Percentiles rank a stretch among this genome's conserved stretches.
Evolutionary conservation across 2,888 invertebrate genomes (phyloP).

Genomic region (Drosophila nr. perissopoda): DNA sequence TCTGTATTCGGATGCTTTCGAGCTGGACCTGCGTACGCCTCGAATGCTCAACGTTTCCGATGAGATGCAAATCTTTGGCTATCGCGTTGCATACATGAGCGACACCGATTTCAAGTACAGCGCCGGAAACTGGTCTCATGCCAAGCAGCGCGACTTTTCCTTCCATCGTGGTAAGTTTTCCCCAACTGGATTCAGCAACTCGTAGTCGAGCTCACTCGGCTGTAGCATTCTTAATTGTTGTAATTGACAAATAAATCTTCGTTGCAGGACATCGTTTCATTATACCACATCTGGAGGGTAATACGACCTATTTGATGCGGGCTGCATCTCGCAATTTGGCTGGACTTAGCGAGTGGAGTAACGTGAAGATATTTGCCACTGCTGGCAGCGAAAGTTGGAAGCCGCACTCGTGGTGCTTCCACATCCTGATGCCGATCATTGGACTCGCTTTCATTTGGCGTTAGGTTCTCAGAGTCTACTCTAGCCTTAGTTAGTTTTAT

Average conservation of each 20-base stretch:
- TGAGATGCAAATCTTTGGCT: slow-evolving; percentile 84
- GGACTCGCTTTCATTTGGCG: slow-evolving; percentile 48
- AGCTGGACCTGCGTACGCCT: slow-evolving; percentile 84
- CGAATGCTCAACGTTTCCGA: slow-evolving; percentile 78
- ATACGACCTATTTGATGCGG: slow-evolving; percentile 86
- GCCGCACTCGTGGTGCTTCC: slow-evolving; percentile 5
- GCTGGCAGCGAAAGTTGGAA: slow-evolving; percentile 64
- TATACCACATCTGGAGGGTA: slow-evolving; percentile 84
- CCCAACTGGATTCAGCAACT: not conserved
- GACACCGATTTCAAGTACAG: slow-evolving; percentile 81
- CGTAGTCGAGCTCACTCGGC: not conserved
- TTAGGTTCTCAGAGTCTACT: slow-evolving; percentile 38
- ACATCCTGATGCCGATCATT: slow-evolving; percentile 20
- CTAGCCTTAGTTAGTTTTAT: slow-evolving; percentile 47
- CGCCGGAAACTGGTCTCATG: slow-evolving; percentile 84
- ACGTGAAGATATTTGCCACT: slow-evolving; percentile 82
- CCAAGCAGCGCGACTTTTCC: slow-evolving; percentile 82
- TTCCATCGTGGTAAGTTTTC: slow-evolving; percentile 82
- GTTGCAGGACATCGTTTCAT: slow-evolving; percentile 85
- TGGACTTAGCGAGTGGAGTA: slow-evolving; percentile 85
- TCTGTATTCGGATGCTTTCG: slow-evolving; percentile 82
- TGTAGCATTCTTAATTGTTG: not conserved
- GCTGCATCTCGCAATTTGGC: slow-evolving; percentile 86
- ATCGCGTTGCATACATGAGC: slow-evolving; percentile 83
- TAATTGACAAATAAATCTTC: not conserved